phyloP scores from a whole-genome alignment of 2,113 vertebrate genomes.

The Lagopus muta region DNA sequence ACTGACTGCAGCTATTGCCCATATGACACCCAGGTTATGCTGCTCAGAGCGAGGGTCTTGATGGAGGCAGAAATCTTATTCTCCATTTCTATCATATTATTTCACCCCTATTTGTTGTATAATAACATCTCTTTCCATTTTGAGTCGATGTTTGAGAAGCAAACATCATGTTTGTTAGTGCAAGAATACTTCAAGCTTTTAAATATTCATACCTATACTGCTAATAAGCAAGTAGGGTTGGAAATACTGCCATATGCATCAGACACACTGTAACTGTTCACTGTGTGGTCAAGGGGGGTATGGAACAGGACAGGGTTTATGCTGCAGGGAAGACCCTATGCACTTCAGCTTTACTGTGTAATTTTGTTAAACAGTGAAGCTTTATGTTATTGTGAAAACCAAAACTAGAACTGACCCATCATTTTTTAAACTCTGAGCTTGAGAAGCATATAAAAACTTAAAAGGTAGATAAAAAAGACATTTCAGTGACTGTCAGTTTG shows the following conservation, averaged over 20 bases:
- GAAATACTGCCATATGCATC: not conserved
- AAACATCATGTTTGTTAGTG: not conserved
- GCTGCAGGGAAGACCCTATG: not conserved
- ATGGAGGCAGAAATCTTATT: not conserved
- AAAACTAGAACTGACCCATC: not conserved
- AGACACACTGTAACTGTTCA: not conserved
- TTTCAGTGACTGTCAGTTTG: not conserved
- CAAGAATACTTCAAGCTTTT: not conserved
- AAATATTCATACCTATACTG: not conserved
- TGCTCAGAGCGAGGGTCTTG: not conserved
- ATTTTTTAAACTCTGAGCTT: constrained; percentile 8
- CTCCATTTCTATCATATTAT: not conserved
- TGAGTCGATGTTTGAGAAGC: not conserved
- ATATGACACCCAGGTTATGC: not conserved
- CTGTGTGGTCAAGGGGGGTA: not conserved
- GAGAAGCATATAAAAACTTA: not conserved
- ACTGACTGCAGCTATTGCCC: not conserved
- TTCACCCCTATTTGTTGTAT: not conserved
- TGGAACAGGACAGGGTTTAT: not conserved
- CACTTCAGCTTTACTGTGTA: not conserved
- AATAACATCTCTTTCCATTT: not conserved
- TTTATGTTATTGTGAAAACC: not conserved
- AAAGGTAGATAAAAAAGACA: not conserved
- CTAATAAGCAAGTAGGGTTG: not conserved
- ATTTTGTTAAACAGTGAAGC: not conserved